Base-by-base conservation (phyloP, 1,140 invertebrate species). In the Drosophila aff. region DNA sequence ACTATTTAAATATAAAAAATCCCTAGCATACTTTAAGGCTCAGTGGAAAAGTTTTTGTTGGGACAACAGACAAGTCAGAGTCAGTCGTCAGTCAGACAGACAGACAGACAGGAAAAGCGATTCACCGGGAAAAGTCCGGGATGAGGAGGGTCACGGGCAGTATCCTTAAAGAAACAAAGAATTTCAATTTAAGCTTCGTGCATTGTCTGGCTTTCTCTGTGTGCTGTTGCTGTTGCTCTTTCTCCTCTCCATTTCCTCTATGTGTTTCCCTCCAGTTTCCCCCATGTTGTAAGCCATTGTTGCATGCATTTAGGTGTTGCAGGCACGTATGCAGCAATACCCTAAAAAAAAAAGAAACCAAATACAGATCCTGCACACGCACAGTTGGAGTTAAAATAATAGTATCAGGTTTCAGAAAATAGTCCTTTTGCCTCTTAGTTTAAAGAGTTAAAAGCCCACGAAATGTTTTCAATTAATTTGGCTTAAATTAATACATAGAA, bases 301-400 rank as follows among this genome's bases (percentile, higher is more conserved):
- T 90, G 78, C 61, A 90, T 90, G 55, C 52, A 74, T 82, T 89
- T 89, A 89, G 84, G 84, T 89, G 84, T 83, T 78, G 78, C 84
- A 78, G 57, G 69, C 84, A 89, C 84, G 84, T 89, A 81, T 73
- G 59, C 77, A 82, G 57, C 76, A 66, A 67, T 55, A 44, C 78
- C 59, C 62, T 33, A 36, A 67, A 8, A 8, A 46, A 16, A 26
- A 21, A 46, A 16, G 16, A 21, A 16, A 23, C 33, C 49, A 55
- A 47, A 64, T 36, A 60, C 61, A 43, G 40, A 64, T 44, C 46
- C 18, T 33, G 33, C 62, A 44, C 46, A 58, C 21, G 33, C 23
- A 78, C 55, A 76, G 18, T n/a, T 38, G 13, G 8, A 11, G 49
- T n/a, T 33, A 31, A 46, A 36, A 38, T 46, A 46, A 13, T 44